Evolutionary conservation across 2,113 vertebrate genomes (phyloP).

Genomic region (Rhinogobius similis): DNA sequence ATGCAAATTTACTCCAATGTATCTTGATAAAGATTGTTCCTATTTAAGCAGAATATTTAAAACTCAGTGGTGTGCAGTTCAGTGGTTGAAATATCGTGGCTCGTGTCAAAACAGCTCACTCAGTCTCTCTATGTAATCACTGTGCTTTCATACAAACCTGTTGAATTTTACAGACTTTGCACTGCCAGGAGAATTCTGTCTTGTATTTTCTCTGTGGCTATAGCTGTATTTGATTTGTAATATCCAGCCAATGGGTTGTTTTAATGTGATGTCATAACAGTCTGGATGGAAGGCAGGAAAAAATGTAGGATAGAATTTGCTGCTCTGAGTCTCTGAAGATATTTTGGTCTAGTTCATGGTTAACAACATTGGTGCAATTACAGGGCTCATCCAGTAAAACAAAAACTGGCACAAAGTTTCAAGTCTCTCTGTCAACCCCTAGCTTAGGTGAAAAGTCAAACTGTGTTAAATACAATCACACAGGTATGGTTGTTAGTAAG

Average conservation of each 20-base stretch:
- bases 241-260: conserved; percentile 18
- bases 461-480: too few species aligned
- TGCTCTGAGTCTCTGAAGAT: too few species aligned
- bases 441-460: too few species aligned
- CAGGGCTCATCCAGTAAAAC: too few species aligned
- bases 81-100: conserved; percentile 42
- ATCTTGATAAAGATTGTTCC: conserved; percentile 10
- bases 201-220: conserved; percentile 41
- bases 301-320: background rate
- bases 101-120: conserved; percentile 43
- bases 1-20: conserved; percentile 42
- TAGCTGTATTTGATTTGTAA: conserved; percentile 42
- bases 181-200: conserved; percentile 28
- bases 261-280: background rate
- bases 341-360: too few species aligned
- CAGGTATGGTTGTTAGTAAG: too few species aligned
- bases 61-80: conserved; percentile 43
- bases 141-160: conserved; percentile 71
- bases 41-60: conserved; percentile 9
- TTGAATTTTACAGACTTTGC: conserved; percentile 75
- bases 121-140: conserved; percentile 63
- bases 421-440: too few species aligned
- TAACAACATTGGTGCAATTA: too few species aligned
- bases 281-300: background rate
- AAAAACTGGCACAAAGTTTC: too few species aligned